Conservation (phyloP, 2,797 vertebrate species). For the Siniperca undulata region DNA sequence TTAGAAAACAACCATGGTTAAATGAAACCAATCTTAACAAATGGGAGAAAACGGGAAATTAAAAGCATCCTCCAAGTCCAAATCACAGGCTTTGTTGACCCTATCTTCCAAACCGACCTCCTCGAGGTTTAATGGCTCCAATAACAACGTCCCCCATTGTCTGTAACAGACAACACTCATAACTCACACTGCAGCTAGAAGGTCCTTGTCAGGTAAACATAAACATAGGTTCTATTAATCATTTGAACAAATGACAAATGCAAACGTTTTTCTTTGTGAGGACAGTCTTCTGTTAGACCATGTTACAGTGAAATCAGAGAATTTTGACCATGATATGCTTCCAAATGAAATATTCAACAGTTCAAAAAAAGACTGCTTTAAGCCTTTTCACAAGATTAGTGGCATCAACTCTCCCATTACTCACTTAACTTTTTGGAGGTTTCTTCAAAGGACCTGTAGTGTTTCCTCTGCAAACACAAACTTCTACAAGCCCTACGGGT, state of each 20-base stretch:
- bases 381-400: background rate
- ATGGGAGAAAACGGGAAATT: background rate
- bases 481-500: background rate
- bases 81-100: slow-evolving; percentile 7
- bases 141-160: background rate
- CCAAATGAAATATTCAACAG: background rate
- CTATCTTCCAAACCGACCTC: background rate
- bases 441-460: background rate
- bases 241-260: background rate
- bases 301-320: background rate
- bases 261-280: background rate
- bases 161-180: background rate
- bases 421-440: background rate
- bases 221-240: background rate
- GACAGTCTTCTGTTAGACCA: background rate
- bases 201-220: background rate
- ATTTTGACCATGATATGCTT: background rate
- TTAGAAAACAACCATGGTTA: background rate
- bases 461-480: slow-evolving; percentile 5
- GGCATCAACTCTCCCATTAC: background rate
- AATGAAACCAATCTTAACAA: background rate
- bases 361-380: background rate
- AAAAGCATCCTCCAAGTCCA: background rate
- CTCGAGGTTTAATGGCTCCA: background rate
- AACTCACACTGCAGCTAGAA: background rate